These are phyloP conservation scores for Thelaira solivaga DNA, from an alignment of 2,888 invertebrate genomes.

Conservation along the genomic window DNA sequence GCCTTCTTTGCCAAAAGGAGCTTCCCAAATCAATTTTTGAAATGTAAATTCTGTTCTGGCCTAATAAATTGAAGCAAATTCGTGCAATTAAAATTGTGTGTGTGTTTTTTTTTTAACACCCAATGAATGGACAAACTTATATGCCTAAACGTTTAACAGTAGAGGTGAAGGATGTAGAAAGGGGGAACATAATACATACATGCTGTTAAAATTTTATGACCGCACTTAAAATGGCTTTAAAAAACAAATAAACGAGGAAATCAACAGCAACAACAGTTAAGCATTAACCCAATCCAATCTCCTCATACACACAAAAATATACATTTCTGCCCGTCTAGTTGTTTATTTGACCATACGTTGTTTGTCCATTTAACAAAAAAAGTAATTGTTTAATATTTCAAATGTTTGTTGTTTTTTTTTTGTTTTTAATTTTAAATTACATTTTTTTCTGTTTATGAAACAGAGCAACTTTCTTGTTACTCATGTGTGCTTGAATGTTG, in stretches of 20 bases:
- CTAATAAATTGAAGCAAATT: too few relatives aligned
- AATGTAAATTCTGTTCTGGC: too few relatives aligned
- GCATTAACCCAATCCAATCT: constrained; percentile 12
- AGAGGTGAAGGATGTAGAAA: too few relatives aligned
- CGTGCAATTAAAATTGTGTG: too few relatives aligned
- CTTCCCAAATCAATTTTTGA: too few relatives aligned
- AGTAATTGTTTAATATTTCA: constrained; percentile 31
- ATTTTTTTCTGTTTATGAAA: too few relatives aligned
- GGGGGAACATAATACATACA: constrained; percentile 39
- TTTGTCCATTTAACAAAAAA: constrained; percentile 19
- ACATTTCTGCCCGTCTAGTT: background rate
- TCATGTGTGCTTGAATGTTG: background rate
- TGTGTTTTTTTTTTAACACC: too few relatives aligned
- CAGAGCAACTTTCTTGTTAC: constrained; percentile 13
- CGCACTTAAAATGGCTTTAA: constrained; percentile 47
- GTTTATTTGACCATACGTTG: background rate
- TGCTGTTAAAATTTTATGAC: constrained; percentile 50
- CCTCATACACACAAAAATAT: background rate
- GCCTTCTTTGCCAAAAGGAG: too few relatives aligned
- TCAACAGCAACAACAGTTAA: constrained; percentile 33
- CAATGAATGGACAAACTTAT: too few relatives aligned
- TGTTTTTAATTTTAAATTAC: too few relatives aligned
- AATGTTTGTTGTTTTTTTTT: constrained; percentile 13
- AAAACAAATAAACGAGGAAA: constrained; percentile 34
- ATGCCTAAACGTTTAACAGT: too few relatives aligned